These are phyloP conservation scores for Nebria salina DNA, from an alignment of 2,888 invertebrate genomes.

Conservation along the genomic window DNA sequence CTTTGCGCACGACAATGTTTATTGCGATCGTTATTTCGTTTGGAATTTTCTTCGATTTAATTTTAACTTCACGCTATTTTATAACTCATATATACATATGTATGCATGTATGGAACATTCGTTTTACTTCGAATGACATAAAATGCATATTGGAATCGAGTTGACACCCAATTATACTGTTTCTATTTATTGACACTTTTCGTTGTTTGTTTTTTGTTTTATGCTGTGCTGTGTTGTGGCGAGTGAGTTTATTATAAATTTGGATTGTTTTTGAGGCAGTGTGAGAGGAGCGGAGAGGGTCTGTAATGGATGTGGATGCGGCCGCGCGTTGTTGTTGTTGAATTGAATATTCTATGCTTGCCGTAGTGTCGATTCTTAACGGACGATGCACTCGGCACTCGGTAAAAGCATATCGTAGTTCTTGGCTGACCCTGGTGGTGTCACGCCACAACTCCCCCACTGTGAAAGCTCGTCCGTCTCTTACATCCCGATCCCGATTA, in stretches of 20 bases:
- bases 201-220: no score
- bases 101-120: neutral
- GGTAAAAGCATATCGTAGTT: constrained; percentile 48
- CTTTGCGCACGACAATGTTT: neutral
- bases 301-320: no score
- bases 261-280: no score
- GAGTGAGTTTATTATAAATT: no score
- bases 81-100: neutral
- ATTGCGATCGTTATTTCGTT: neutral
- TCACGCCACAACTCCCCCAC: constrained; percentile 30
- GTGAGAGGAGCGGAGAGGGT: no score
- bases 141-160: neutral
- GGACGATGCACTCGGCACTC: constrained; percentile 31
- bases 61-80: neutral
- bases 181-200: neutral
- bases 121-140: neutral
- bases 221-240: no score
- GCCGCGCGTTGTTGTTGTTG: neutral
- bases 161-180: neutral
- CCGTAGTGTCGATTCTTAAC: constrained; percentile 11
- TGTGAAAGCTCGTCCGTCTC: constrained; percentile 5
- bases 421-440: constrained; percentile 40
- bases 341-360: neutral
- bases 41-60: neutral
- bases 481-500: constrained; percentile 14